Conservation (phyloP, 2,888 invertebrate species). For the Megastigmus dorsalis region DNA sequence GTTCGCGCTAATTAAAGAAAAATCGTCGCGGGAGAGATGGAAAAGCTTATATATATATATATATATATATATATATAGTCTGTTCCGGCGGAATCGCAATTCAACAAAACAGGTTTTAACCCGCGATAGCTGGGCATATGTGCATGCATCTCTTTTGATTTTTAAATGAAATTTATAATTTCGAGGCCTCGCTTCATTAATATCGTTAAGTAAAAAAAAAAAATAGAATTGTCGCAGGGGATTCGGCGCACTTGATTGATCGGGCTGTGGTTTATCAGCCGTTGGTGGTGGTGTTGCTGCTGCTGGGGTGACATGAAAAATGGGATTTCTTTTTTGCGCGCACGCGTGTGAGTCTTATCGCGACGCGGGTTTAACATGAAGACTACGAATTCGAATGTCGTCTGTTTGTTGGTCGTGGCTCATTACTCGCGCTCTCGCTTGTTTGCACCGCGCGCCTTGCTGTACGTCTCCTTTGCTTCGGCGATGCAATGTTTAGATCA, state of each 20-base stretch:
- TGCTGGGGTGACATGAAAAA: not conserved
- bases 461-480: too few species aligned
- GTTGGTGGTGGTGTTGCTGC: too few species aligned
- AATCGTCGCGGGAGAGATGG: not conserved
- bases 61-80: too few species aligned
- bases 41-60: too few species aligned
- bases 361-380: too few species aligned
- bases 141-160: not conserved
- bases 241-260: too few species aligned
- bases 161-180: not conserved
- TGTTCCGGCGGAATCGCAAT: too few species aligned
- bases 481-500: too few species aligned
- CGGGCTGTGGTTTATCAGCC: too few species aligned
- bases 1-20: slow-evolving; percentile 40
- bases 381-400: not conserved
- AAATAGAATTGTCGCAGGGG: too few species aligned
- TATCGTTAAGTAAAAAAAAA: too few species aligned
- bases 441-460: not conserved
- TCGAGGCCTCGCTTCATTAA: not conserved
- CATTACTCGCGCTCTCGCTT: not conserved
- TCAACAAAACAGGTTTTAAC: slow-evolving; percentile 8
- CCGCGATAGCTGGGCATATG: not conserved
- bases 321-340: not conserved
- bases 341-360: not conserved
- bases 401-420: not conserved